A percentile compares a stretch with the other conserved stretches of the same genome.
phyloP scores from a whole-genome alignment of 1,140 invertebrate genomes.

The Camponotus pennsylvanicus region DNA sequence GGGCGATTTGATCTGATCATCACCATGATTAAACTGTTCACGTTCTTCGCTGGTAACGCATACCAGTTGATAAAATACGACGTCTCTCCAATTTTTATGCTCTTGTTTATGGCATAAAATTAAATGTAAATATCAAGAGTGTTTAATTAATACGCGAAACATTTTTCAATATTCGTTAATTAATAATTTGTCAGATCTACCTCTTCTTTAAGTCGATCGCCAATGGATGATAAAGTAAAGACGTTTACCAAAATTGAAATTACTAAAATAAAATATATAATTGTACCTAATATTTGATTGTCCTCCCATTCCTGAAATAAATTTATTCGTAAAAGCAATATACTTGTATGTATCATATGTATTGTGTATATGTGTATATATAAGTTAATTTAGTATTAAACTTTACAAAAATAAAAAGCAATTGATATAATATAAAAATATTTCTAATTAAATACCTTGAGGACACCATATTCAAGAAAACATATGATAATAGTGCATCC shows the following conservation, averaged over 20 bases:
- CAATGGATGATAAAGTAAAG: conserved; percentile 78
- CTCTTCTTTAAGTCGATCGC: conserved; percentile 78
- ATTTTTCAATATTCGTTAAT: not conserved
- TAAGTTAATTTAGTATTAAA: not conserved
- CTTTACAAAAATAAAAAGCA: not conserved
- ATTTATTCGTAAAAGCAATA: not conserved
- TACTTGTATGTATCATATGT: too few species aligned
- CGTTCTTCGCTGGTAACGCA: conserved; percentile 70
- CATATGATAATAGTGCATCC: conserved; percentile 82
- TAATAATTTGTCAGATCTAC: conserved; percentile 54
- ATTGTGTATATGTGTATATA: too few species aligned
- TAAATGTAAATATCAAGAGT: not conserved
- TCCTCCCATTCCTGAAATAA: conserved; percentile 79
- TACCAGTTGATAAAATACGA: conserved; percentile 76
- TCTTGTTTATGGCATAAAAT: conserved; percentile 61
- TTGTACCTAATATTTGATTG: conserved; percentile 73
- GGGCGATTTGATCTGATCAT: conserved; percentile 73
- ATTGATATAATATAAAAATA: not conserved
- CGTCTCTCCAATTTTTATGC: conserved; percentile 69
- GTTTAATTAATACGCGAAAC: not conserved
- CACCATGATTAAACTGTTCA: conserved; percentile 70
- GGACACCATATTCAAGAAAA: conserved; percentile 81
- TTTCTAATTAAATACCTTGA: conserved; percentile 66
- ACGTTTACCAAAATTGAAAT: conserved; percentile 78
- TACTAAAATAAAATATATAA: conserved; percentile 76